Conservation (phyloP, 1,140 invertebrate species). For the Ceratitis capitata region DNA sequence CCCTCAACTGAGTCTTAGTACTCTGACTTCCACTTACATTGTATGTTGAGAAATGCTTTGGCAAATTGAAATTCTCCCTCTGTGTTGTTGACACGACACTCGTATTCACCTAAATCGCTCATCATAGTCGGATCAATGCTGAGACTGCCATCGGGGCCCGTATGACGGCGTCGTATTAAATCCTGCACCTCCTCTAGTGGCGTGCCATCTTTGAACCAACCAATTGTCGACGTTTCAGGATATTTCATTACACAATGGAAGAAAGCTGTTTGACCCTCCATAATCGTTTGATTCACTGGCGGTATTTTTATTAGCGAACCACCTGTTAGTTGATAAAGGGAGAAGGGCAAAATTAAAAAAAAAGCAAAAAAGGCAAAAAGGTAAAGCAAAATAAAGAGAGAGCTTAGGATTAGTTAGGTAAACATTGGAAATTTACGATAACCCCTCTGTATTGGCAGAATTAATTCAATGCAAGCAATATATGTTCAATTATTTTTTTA, state of each 20-base stretch:
- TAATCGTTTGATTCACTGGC: constrained; percentile 87
- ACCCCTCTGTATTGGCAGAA: too few relatives aligned
- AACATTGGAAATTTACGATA: too few relatives aligned
- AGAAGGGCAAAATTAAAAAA: not conserved
- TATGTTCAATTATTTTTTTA: too few relatives aligned
- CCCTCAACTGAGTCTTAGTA: not conserved
- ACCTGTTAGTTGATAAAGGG: constrained; percentile 37
- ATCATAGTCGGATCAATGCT: constrained; percentile 79
- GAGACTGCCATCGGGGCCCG: constrained; percentile 77
- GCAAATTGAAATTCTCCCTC: constrained; percentile 85
- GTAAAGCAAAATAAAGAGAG: not conserved
- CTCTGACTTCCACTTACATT: constrained; percentile 76
- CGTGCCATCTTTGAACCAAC: constrained; percentile 77
- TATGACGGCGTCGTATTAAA: constrained; percentile 71
- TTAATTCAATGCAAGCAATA: too few relatives aligned
- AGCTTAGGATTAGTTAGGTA: not conserved
- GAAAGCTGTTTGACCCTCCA: constrained; percentile 84
- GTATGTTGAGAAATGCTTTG: constrained; percentile 90
- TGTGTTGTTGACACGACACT: constrained; percentile 84
- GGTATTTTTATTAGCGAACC: constrained; percentile 69
- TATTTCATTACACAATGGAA: constrained; percentile 84
- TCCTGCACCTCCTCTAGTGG: constrained; percentile 72
- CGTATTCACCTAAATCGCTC: constrained; percentile 88
- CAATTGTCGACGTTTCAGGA: constrained; percentile 69
- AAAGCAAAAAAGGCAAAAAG: not conserved